Conservation (phyloP, 2,888 invertebrate species). For the Deilephila porcellus region DNA sequence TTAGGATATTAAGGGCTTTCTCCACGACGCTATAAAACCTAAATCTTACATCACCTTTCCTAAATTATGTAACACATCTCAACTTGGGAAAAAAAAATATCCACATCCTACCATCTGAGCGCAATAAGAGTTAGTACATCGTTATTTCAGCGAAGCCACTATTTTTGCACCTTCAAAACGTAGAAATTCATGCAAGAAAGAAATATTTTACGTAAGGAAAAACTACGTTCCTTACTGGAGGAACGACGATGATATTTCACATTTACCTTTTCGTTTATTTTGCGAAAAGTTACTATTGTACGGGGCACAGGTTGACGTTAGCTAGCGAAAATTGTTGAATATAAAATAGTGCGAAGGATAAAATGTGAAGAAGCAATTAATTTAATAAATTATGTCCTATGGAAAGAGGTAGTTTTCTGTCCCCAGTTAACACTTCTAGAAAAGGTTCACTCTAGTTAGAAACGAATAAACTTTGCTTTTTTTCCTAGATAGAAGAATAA, state of each 20-base stretch:
- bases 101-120: slow-evolving; percentile 12
- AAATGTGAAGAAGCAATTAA: too few relatives aligned
- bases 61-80: not conserved
- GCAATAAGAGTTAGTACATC: slow-evolving; percentile 26
- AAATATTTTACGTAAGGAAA: slow-evolving; percentile 23
- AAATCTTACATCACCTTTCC: not conserved
- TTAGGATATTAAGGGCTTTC: too few relatives aligned
- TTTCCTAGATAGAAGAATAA: too few relatives aligned
- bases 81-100: too few relatives aligned
- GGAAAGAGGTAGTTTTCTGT: too few relatives aligned
- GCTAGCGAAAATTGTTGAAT: slow-evolving; percentile 2
- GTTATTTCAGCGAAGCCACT: slow-evolving; percentile 16
- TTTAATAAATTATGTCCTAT: too few relatives aligned
- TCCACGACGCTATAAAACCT: not conserved
- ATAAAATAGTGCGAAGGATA: too few relatives aligned
- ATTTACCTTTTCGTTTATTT: slow-evolving; percentile 19
- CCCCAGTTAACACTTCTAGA: too few relatives aligned
- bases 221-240: slow-evolving; percentile 4
- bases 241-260: slow-evolving; percentile 25
- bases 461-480: too few relatives aligned
- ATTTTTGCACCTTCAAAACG: slow-evolving; percentile 19
- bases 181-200: slow-evolving; percentile 22
- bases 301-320: slow-evolving; percentile 1
- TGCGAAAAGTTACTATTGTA: slow-evolving; percentile 19
- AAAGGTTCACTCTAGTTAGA: too few relatives aligned